Evolutionary conservation across 1,140 invertebrate species (phyloP).

Genomic region (Drosophila erecta): DNA sequence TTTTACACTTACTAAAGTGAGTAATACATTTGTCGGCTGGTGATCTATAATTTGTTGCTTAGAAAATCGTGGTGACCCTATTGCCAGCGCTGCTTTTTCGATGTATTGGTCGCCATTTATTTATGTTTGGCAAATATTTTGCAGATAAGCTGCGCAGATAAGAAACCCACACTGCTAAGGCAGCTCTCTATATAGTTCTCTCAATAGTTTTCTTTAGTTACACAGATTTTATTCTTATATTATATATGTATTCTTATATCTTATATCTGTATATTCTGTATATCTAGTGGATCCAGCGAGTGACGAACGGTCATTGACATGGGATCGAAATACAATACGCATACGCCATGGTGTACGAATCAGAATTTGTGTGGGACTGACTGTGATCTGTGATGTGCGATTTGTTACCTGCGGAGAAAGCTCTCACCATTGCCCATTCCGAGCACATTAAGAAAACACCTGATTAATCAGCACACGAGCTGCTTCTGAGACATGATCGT

Average conservation of each 20-base stretch:
- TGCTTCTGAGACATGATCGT: slow-evolving; percentile 5
- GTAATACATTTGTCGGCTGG: too few relatives aligned
- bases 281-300: slow-evolving; percentile 32
- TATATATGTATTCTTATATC: too few relatives aligned
- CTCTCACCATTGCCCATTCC: slow-evolving; percentile 56
- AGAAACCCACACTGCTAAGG: slow-evolving; percentile 13
- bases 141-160: slow-evolving; percentile 45
- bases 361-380: background rate
- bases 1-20: too few relatives aligned
- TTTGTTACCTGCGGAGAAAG: slow-evolving; percentile 44
- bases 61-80: slow-evolving; percentile 7
- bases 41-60: background rate
- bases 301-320: slow-evolving; percentile 68
- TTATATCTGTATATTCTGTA: slow-evolving; percentile 4
- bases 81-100: background rate
- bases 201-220: background rate
- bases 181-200: slow-evolving; percentile 10
- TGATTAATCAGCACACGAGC: slow-evolving; percentile 51
- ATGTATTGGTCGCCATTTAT: slow-evolving; percentile 33
- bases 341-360: slow-evolving; percentile 24
- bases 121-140: slow-evolving; percentile 56
- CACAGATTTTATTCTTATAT: too few relatives aligned
- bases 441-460: slow-evolving; percentile 39
- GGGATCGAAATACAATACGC: slow-evolving; percentile 12
- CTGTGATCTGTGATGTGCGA: background rate